Base-by-base conservation (phyloP, 1,140 invertebrate species). In the Caenorhabditis tropicalis region DNA sequence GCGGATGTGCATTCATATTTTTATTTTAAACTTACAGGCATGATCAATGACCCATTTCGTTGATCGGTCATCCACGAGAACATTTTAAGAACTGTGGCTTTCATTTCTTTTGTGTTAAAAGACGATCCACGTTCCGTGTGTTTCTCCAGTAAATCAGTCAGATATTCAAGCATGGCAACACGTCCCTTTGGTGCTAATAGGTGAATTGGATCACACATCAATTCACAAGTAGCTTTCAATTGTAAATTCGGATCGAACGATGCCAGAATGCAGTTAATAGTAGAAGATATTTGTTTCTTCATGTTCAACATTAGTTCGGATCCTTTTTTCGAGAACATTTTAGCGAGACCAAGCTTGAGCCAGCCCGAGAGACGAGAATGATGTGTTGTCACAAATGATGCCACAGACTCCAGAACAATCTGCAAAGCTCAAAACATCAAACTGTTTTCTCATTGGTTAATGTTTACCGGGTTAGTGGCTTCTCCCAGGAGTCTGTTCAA, bases 91-190 rank as follows among this genome's bases (percentile, higher is more conserved):
- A 74, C 24, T 1, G 65, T 43, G 36, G 65, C 33, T 24, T 74
- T 74, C n/a, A 74, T 19, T 43, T 74, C 65, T 74, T 74, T 74
- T n/a, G 65, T 43, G 65, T 74, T 74, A 21, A 74, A 74, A 7
- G 36, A 5, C n/a, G 65, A 43, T 36, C 65, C 65, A 12, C 36
- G 65, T 24, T 74, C 65, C 65, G 43, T 74, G n/a, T 74, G 36
- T 36, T 74, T 74, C 15, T 43, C 65, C 9, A 74, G 36, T 12
- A 74, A 31, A 9, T 74, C 65, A 43, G 1, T 39, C 12, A 74
- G 65, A 74, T 74, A 74, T 24, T 74, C 65, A 0, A 74, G 36
- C 15, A 74, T n/a, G 4, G 36, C 65, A 12, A 74, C 65, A 12
- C 65, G 65, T 24, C 19, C 36, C 10, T 74, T 74, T n/a, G 65